Conservation (phyloP, 2,797 vertebrate genomes). For the Lepilemur septentrionalis region DNA sequence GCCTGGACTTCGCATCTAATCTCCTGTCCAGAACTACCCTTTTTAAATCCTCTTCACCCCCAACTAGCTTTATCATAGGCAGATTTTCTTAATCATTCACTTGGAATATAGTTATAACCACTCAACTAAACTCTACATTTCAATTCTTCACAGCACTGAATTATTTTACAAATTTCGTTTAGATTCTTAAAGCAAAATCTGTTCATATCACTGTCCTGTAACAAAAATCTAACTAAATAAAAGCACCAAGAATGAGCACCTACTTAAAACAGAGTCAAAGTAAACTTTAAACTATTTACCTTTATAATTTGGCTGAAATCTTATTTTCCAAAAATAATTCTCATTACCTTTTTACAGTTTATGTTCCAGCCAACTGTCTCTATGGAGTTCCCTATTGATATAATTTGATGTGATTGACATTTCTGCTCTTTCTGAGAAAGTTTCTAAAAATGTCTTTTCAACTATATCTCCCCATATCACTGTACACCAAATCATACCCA, state of each 20-base stretch:
- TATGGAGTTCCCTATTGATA: neutral
- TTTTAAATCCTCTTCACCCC: neutral
- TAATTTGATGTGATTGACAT: neutral
- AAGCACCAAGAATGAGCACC: neutral
- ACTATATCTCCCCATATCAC: neutral
- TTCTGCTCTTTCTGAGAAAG: neutral
- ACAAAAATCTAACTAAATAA: neutral
- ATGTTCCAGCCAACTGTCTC: neutral
- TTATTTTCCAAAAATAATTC: conserved; percentile 20
- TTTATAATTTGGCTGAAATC: neutral
- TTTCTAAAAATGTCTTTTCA: conserved; percentile 19
- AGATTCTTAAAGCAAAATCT: neutral
- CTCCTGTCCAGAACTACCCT: neutral
- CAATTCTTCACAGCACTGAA: neutral
- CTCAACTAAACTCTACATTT: neutral
- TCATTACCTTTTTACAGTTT: neutral
- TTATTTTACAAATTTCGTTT: neutral
- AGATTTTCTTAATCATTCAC: neutral
- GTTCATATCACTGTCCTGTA: neutral
- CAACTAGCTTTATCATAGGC: neutral
- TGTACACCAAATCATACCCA: neutral
- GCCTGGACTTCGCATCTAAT: neutral
- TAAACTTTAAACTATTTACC: neutral
- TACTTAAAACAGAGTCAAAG: neutral
- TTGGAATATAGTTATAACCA: neutral